Base-by-base conservation (phyloP, 2,888 invertebrate species). In the Catocala nupta region DNA sequence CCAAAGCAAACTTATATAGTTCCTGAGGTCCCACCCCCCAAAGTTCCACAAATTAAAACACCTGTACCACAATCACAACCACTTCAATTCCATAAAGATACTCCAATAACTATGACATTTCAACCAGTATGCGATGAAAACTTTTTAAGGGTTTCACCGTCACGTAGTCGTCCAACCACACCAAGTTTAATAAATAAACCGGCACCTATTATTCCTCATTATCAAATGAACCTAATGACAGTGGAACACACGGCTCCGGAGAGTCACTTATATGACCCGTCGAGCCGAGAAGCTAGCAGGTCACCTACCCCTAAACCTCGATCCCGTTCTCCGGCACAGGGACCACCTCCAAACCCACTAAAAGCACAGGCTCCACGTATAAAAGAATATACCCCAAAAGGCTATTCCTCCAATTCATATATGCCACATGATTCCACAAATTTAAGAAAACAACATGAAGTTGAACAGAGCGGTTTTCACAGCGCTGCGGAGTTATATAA, bases 201-300 rank as follows among this genome's bases (percentile, higher is more conserved):
- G 34, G 96, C 97, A 1, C 96, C 97, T 10, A 94, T 96, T 55
- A 96, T 98, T 73, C 97, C 97, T 8, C 96, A 95, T 78, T 98
- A 98, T 83, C 97, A 98, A 89, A 96, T 96, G 87, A 96, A 96
- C 86, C 92, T 97, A 73, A 96, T 96, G 42, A 95, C 96, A n/a
- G 96, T 96, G 49, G 95, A 96, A 81, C 95, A 95, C 81, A 81
- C 90, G 58, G 95, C 96, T 5, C 91, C 95, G 2, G 95, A 95
- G 78, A 93, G 94, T 48, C 95, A 95, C 71, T 82, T 95, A 57
- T 95, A 95, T 72, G 95, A 96, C 73, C 96, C 96, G 25, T 93
- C 92, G 50, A 95, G 94, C 80, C 95, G 95, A 11, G 95, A 94
- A 75, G 84, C 87, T 58, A 96, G 96, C 57, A 94, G 96, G 62